phyloP scores from a whole-genome alignment of 2,888 invertebrate genomes.

The Nephrotoma appendiculata region DNA sequence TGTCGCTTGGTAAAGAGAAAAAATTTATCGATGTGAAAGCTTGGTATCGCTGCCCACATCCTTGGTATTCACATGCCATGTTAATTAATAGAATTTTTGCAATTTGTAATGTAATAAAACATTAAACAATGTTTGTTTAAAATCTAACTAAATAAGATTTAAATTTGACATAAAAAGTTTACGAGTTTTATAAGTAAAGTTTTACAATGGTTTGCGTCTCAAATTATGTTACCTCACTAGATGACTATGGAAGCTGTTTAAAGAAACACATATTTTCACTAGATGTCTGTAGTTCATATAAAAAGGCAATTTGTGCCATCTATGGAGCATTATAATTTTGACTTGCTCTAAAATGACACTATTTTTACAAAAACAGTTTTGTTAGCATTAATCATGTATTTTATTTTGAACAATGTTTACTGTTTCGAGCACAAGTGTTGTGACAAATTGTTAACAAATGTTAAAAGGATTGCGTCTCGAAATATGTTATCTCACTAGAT shows the following conservation, averaged over 20 bases:
- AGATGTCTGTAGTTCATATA: too few species aligned
- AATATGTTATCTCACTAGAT: too few species aligned
- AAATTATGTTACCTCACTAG: too few species aligned
- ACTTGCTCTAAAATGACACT: not conserved
- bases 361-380: not conserved
- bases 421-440: not conserved
- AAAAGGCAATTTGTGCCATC: not conserved
- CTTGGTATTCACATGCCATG: constrained; percentile 14
- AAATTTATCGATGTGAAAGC: constrained; percentile 15
- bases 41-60: constrained; percentile 10
- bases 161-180: not conserved
- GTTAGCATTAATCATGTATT: too few species aligned
- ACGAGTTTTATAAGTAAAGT: not conserved
- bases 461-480: too few species aligned
- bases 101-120: not conserved
- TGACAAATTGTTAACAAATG: too few species aligned
- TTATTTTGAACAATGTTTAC: not conserved
- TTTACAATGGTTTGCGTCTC: not conserved
- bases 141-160: not conserved
- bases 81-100: not conserved
- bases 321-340: not conserved
- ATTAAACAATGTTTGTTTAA: not conserved
- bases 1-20: constrained; percentile 17
- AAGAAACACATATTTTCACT: too few species aligned
- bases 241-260: too few species aligned